Percentiles rank a stretch among this genome's conserved stretches.
Conservation (phyloP, 2,113 vertebrate species). For the Pterocles orientalis region DNA sequence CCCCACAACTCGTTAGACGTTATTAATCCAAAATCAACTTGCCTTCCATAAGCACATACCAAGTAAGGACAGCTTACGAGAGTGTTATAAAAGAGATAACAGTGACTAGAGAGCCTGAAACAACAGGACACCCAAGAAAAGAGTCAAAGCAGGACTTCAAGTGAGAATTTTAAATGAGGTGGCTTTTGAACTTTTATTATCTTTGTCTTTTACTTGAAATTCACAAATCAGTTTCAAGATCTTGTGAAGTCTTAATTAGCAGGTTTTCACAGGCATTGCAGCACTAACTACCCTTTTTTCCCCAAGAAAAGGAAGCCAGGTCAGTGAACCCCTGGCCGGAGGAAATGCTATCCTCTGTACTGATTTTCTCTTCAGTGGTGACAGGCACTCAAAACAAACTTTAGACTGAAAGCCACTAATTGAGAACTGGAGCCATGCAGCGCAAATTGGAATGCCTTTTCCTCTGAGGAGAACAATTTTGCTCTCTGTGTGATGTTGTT, state of each 20-base stretch:
- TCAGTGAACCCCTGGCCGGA: not conserved
- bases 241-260: slow-evolving; percentile 24
- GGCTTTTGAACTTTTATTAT: not conserved
- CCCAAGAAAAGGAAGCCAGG: not conserved
- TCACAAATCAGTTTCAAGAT: not conserved
- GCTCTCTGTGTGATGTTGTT: not conserved
- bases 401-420: slow-evolving; percentile 15
- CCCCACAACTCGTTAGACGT: not conserved
- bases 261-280: not conserved
- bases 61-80: not conserved
- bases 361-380: not conserved
- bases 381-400: slow-evolving; percentile 36
- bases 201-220: not conserved
- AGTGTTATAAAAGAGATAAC: not conserved
- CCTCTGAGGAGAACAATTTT: not conserved
- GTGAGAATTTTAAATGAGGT: not conserved
- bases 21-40: not conserved
- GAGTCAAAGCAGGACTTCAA: not conserved
- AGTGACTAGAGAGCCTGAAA: not conserved
- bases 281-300: not conserved
- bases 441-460: not conserved
- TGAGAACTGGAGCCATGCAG: slow-evolving; percentile 22
- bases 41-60: not conserved
- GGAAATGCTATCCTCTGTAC: not conserved
- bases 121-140: not conserved